A percentile compares a stretch with the other conserved stretches of the same genome.
These are phyloP conservation scores for Creontiades dilutus DNA, from an alignment of 2,888 invertebrate species.

Conservation along the genomic window DNA sequence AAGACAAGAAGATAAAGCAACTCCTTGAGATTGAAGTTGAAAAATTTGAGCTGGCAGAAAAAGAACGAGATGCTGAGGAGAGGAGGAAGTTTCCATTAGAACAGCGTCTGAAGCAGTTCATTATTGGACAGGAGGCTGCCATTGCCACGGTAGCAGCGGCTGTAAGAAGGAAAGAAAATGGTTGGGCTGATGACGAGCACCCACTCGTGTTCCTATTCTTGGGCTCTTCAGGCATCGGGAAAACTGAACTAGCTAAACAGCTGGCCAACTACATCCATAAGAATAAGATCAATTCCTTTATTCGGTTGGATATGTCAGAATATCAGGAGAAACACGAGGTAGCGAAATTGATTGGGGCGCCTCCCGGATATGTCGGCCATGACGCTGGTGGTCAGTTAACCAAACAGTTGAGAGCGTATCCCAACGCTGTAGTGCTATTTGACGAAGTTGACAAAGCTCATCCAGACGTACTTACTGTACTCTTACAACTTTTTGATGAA, in stretches of 20 bases:
- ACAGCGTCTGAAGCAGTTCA: slow-evolving; percentile 87
- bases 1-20: slow-evolving; percentile 83
- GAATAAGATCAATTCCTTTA: slow-evolving; percentile 88
- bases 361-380: slow-evolving; percentile 94
- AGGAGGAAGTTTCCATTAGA: slow-evolving; percentile 90
- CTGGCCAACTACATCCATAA: slow-evolving; percentile 91
- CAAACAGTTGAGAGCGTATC: slow-evolving; percentile 85
- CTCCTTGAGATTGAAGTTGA: slow-evolving; percentile 80
- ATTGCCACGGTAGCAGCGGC: slow-evolving; percentile 90
- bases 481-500: slow-evolving; percentile 95
- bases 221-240: slow-evolving; percentile 96
- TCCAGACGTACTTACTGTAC: slow-evolving; percentile 93
- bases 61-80: slow-evolving; percentile 86
- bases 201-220: slow-evolving; percentile 94
- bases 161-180: slow-evolving; percentile 93
- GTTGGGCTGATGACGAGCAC: slow-evolving; percentile 95
- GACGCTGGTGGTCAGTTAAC: slow-evolving; percentile 94
- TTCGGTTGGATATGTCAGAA: slow-evolving; percentile 95
- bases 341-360: slow-evolving; percentile 93
- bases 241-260: slow-evolving; percentile 95
- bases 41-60: slow-evolving; percentile 68
- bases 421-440: slow-evolving; percentile 91
- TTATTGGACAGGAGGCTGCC: slow-evolving; percentile 92
- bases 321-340: slow-evolving; percentile 93
- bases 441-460: slow-evolving; percentile 97